Base-by-base conservation (phyloP, 2,797 vertebrate genomes). In the Enoplosus armatus region DNA sequence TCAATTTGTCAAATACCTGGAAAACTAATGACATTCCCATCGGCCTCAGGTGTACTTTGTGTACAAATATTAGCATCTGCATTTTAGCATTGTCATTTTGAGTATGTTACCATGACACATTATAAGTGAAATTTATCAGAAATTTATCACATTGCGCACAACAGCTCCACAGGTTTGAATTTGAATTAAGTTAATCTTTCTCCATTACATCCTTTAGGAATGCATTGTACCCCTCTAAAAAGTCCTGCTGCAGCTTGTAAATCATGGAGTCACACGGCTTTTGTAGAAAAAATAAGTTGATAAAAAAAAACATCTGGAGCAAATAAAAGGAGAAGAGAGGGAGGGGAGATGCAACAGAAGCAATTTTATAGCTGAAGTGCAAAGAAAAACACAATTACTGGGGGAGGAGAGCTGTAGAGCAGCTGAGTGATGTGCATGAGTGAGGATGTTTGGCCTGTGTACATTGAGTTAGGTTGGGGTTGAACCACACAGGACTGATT, bases 281-380 rank as follows among this genome's bases (percentile, higher is more conserved):
- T 80, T 47, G 60, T 15, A 29, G 66, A 39, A 75, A 65, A 87
- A 88, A 89, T 74, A 58, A 73, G 77, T 62, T 73, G 75, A n/a
- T n/a, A n/a, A n/a, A n/a, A n/a, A n/a, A 89, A 20, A 91, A 93
- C 87, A 92, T 90, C 79, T 89, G 83, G 82, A 83, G 73, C 47
- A 72, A 83, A 88, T 82, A 66, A 80, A 84, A 77, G 80, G 33
- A 55, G 54, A 74, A 55, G 54, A 74, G 59, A 55, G 70, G 43
- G 75, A 74, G 56, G 67, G 48, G 65, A 69, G 75, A 85, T 72
- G 77, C 77, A 84, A 75, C 68, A 83, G 85, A 86, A 85, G 85
- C 85, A 87, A 87, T 92, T 91, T 86, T 81, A 85, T 77, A 58
- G 79, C 75, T 74, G 80, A 79, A 80, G 79, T 84, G 85, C 78